Percentiles rank a stretch among this genome's conserved stretches.
phyloP scores from a whole-genome alignment of 2,113 vertebrate species.

The Leuciscus idus region DNA sequence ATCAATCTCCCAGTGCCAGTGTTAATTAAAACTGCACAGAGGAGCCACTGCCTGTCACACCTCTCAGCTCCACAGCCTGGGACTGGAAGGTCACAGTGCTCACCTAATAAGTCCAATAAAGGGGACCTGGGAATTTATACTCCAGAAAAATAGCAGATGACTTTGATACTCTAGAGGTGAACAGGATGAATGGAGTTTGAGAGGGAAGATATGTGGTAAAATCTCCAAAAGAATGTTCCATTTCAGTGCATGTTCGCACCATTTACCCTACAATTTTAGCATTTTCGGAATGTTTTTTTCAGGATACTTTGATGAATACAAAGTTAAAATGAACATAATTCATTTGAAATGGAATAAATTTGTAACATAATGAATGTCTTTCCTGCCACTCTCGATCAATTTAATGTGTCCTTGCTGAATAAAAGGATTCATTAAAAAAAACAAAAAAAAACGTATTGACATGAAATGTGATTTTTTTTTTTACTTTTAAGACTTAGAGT shows the following conservation, averaged over 20 bases:
- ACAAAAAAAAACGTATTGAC: not conserved
- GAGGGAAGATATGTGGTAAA: too few relatives aligned
- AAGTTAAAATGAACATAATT: too few relatives aligned
- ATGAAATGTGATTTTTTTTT: not conserved
- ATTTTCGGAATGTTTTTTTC: too few relatives aligned
- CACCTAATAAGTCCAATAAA: conserved; percentile 52
- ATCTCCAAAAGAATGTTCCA: too few relatives aligned
- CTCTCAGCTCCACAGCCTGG: conserved; percentile 54
- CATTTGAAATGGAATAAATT: too few relatives aligned
- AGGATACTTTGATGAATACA: too few relatives aligned
- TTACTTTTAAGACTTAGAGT: not conserved
- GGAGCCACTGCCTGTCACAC: conserved; percentile 56
- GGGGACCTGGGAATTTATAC: conserved; percentile 9
- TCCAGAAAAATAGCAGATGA: conserved; percentile 40
- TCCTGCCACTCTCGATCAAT: not conserved
- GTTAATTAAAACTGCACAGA: conserved; percentile 71
- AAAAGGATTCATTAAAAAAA: too few relatives aligned
- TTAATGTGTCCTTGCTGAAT: not conserved
- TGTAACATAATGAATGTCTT: too few relatives aligned
- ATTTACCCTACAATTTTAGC: too few relatives aligned
- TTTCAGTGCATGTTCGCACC: too few relatives aligned
- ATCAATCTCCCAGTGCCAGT: conserved; percentile 60
- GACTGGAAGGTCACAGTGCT: conserved; percentile 69
- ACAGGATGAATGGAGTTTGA: conserved; percentile 10
- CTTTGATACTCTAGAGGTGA: conserved; percentile 40